phyloP scores from a whole-genome alignment of 2,113 vertebrate species.

The Channa maculata region DNA sequence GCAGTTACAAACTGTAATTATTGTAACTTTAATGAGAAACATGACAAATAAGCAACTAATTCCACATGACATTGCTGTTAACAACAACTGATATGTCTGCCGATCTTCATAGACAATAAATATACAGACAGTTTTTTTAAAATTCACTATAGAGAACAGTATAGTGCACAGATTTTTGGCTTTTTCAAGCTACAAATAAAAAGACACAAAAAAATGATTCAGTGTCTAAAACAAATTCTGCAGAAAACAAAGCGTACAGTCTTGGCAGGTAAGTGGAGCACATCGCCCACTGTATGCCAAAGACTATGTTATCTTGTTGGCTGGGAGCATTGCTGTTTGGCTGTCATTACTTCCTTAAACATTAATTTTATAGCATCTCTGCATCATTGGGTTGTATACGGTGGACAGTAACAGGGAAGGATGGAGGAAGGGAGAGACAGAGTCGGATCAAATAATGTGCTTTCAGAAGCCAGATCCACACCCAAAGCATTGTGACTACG shows the following conservation, averaged over 20 bases:
- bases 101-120: too few species aligned
- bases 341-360: slow-evolving; percentile 46
- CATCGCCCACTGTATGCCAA: slow-evolving; percentile 11
- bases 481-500: not conserved
- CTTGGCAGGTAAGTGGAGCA: slow-evolving; percentile 19
- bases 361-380: slow-evolving; percentile 39
- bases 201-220: not conserved
- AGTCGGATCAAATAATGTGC: slow-evolving; percentile 23
- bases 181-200: slow-evolving; percentile 6
- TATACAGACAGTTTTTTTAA: not conserved
- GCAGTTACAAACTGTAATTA: too few species aligned
- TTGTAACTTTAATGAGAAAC: too few species aligned
- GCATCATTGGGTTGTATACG: slow-evolving; percentile 24
- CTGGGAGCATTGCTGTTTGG: slow-evolving; percentile 19
- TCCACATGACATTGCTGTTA: not conserved
- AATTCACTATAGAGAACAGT: not conserved
- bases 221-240: slow-evolving; percentile 2
- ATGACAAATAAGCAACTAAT: not conserved
- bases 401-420: slow-evolving; percentile 5
- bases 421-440: slow-evolving; percentile 1
- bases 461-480: slow-evolving; percentile 27
- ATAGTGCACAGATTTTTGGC: not conserved
- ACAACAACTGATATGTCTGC: too few species aligned
- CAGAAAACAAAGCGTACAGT: slow-evolving; percentile 3
- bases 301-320: slow-evolving; percentile 38